Conservation (phyloP, 2,797 vertebrate genomes). For the Cynopterus sphinx region DNA sequence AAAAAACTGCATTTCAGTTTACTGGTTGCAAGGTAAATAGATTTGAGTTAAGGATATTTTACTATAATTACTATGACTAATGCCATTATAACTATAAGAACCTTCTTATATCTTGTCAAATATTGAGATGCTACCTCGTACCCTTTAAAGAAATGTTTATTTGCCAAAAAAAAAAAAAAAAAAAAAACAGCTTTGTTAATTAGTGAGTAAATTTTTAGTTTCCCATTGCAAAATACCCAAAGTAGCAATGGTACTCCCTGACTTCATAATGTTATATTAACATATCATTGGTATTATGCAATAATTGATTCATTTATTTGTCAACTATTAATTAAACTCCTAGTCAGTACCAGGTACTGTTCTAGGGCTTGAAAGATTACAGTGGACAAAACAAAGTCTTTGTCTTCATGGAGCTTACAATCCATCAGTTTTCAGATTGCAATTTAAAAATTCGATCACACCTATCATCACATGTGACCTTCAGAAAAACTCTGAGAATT, state of each 20-base stretch:
- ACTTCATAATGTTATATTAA: conserved; percentile 11
- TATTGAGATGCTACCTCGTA: not conserved
- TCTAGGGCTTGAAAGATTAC: not conserved
- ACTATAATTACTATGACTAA: not conserved
- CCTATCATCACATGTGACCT: not conserved
- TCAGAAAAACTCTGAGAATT: not conserved
- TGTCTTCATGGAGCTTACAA: not conserved
- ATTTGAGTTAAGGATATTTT: not conserved
- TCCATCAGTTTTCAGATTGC: not conserved
- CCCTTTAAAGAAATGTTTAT: not conserved
- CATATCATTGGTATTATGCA: not conserved
- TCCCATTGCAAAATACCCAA: not conserved
- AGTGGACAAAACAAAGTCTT: not conserved
- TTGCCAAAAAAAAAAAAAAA: not conserved
- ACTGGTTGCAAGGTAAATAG: not conserved
- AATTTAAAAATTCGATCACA: not conserved
- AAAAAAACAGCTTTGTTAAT: not conserved
- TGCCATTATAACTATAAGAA: not conserved
- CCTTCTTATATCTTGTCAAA: not conserved
- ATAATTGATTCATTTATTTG: not conserved
- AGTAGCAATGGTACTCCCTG: not conserved
- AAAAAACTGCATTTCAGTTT: not conserved
- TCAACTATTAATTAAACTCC: not conserved
- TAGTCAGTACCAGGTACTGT: not conserved
- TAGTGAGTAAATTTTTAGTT: not conserved